Evolutionary conservation across 2,888 invertebrate species (phyloP), one percentile per base, ranked within the genome.

Genomic region (Oligia strigilis): DNA sequence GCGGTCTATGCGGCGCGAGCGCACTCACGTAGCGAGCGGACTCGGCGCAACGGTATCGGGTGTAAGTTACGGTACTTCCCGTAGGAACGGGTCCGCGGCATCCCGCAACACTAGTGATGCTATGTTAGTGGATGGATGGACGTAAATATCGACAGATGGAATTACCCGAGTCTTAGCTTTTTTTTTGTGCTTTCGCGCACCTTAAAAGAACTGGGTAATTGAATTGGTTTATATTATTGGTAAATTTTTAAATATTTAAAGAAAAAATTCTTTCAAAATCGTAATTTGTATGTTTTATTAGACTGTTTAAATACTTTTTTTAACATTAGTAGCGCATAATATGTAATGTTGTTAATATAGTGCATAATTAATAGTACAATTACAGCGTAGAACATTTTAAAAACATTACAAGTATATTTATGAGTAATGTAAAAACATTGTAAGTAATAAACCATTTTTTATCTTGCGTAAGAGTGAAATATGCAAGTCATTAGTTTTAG

Each of bases 31-130:
- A 83, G 87, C 84, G 77, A 73, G 76, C 85, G 86, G 83, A 82
- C 87, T 78, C 85, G 82, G 87, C 85, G 84, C 92, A 95, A 95
- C 95, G 95, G 96, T 94, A 96, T 91, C 92, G 87, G 92, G 93
- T 91, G 95, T 95, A 93, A 89, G 88, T 90, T 92, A 93, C 95
- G 94, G 94, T 94, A 93, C 89, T 93, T 94, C 94, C 94, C 95
- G 94, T 94, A 93, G 94, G 94, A 92, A 91, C 87, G 88, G 90
- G 87, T 87, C 84, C 52, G 81, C 65, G 73, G 80, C 82, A 70
- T 89, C 88, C 88, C 87, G 86, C 75, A 85, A 71, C n/a, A 72
- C 49, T 93, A 85, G 89, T 89, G 90, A 87, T 86, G 92, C 55
- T 66, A 75, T 58, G 19, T 0, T 64, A 72, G 9, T 29, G 40